Percentiles rank a stretch among this genome's conserved stretches.
Evolutionary conservation across 1,140 invertebrate genomes (phyloP).

Genomic region (Homarus americanus): DNA sequence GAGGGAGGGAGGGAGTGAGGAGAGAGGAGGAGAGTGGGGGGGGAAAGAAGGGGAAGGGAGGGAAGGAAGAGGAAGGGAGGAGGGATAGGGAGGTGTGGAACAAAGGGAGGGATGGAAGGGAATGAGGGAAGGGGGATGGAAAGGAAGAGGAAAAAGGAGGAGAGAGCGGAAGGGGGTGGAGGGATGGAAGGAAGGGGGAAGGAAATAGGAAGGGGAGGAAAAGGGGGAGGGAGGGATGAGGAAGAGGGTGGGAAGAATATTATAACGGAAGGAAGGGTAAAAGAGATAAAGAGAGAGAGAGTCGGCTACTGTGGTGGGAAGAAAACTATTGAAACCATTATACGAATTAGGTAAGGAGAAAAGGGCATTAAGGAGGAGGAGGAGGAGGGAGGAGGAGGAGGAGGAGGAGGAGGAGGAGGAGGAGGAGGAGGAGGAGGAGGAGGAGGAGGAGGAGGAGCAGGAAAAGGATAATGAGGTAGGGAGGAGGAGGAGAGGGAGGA

Average conservation of each 20-base stretch:
- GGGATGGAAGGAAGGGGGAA: not conserved
- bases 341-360: no score
- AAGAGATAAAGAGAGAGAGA: conserved; percentile 34
- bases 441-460: no score
- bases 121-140: not conserved
- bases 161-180: not conserved
- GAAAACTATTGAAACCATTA: no score
- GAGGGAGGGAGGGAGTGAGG: not conserved
- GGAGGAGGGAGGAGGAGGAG: no score
- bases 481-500: no score
- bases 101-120: no score
- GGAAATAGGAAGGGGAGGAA: not conserved
- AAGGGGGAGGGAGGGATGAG: not conserved
- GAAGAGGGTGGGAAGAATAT: not conserved
- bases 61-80: not conserved
- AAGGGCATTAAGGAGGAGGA: no score
- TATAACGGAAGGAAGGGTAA: not conserved
- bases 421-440: no score
- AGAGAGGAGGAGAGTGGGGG: not conserved
- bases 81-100: not conserved
- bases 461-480: no score
- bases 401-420: no score
- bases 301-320: no score
- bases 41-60: not conserved
- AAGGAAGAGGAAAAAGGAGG: not conserved